Base-by-base conservation (phyloP, 2,113 vertebrate genomes). In the Mirza zaza region DNA sequence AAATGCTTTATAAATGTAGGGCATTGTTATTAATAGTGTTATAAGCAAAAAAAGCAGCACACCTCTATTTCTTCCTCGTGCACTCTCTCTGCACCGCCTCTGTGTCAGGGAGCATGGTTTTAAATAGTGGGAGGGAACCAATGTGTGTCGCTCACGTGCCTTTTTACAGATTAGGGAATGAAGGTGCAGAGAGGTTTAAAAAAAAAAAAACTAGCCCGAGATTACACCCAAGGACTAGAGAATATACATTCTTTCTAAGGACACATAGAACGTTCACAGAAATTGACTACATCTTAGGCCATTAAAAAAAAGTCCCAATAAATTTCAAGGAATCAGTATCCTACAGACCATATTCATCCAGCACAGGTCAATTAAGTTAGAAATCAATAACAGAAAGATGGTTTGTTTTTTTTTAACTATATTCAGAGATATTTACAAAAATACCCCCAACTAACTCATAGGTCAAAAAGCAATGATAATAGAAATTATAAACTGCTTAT, bases 401-500 rank as follows among this genome's bases (percentile, higher is more conserved):
- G 45, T 12, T 13, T 21, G 45, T 52, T 85, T 39, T 76, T 81
- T 39, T 25, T 25, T 0, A 61, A 14, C n/a, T 11, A 17, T 27
- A 42, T 25, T 63, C 42, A 83, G 79, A 92, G 34, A 67, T 6
- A 77, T 75, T 95, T 90, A 82, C 18, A 92, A 63, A 94, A 87
- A 77, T 18, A 96, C 55, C 87, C 77, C 86, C 84, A 84, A 65
- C 48, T 79, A 27, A 88, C 34, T 88, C 65, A 39, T 76, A 48
- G 55, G 25, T 87, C 90, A 91, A 88, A 84, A 94, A 71, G 76
- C 90, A 96, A 94, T 36, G 71, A 91, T 87, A 48, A 91, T 82
- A 83, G 71, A 92, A 95, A 97, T 94, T 96, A 36, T 55, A 86
- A 96, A 94, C 95, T 88, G 77, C 67, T 95, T 91, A 88, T 63